Evolutionary conservation across 2,113 vertebrate species (phyloP).

Genomic region (Gobiocypris rarus): DNA sequence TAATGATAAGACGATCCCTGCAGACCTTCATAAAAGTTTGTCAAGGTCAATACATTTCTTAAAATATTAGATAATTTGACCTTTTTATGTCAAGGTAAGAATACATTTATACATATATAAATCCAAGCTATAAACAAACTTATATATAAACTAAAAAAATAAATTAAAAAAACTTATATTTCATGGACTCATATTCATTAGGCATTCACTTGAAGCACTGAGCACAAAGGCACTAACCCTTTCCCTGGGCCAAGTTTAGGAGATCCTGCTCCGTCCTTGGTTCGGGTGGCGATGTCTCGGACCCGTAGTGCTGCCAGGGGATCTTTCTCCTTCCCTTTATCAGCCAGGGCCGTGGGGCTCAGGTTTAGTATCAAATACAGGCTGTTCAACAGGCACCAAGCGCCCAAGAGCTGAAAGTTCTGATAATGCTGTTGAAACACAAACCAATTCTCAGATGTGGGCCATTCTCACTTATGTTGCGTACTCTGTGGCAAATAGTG

Average conservation of each 20-base stretch:
- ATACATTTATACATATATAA: too few species aligned
- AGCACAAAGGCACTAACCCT: constrained; percentile 77
- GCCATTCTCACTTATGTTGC: too few species aligned
- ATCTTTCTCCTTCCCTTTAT: constrained; percentile 98
- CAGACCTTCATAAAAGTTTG: not conserved
- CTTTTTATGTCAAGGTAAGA: not conserved
- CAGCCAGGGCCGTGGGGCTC: constrained; percentile 93
- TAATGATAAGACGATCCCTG: not conserved
- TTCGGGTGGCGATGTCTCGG: constrained; percentile 90
- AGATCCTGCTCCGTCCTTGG: constrained; percentile 94
- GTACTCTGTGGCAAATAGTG: not conserved
- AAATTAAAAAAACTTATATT: too few species aligned
- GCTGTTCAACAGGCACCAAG: constrained; percentile 98
- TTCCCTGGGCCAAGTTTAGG: constrained; percentile 96
- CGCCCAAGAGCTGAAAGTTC: constrained; percentile 97
- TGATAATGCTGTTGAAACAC: constrained; percentile 88
- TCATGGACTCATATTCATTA: not conserved
- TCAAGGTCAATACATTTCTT: not conserved
- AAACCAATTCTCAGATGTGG: not conserved
- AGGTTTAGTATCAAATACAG: constrained; percentile 97
- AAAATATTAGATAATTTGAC: not conserved
- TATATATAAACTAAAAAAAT: too few species aligned
- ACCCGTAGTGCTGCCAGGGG: constrained; percentile 94
- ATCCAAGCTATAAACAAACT: too few species aligned
- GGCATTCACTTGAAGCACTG: not conserved